phyloP scores from a whole-genome alignment of 1,140 invertebrate genomes.

The Carposina sasakii region DNA sequence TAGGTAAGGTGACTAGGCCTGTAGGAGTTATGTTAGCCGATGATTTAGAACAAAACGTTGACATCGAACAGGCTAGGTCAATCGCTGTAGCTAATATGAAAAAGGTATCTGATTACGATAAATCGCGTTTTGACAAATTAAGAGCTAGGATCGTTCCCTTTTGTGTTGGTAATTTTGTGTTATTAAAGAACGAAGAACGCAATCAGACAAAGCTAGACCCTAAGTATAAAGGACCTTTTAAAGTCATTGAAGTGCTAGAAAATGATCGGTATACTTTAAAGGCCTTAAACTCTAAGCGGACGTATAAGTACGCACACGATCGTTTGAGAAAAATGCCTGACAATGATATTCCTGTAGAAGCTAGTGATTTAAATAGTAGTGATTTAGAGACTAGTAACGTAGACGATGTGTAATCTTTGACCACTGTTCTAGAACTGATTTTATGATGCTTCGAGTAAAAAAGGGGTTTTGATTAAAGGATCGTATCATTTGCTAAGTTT shows the following conservation, averaged over 20 bases:
- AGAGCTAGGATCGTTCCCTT: conserved; percentile 28
- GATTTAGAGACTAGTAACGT: too few relatives aligned
- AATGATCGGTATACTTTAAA: conserved; percentile 21
- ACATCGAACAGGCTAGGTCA: not conserved
- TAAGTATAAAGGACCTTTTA: conserved; percentile 30
- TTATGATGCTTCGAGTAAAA: too few relatives aligned
- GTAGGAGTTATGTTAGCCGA: conserved; percentile 18
- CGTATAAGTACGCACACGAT: conserved; percentile 26
- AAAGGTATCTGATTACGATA: conserved; percentile 14
- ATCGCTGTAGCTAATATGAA: not conserved
- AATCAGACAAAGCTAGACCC: conserved; percentile 31
- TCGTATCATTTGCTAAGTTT: too few relatives aligned
- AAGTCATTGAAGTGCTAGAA: conserved; percentile 17
- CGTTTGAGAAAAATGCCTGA: conserved; percentile 14
- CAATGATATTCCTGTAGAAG: not conserved
- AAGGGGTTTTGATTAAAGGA: too few relatives aligned
- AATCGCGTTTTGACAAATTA: conserved; percentile 27
- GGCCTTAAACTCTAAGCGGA: conserved; percentile 1
- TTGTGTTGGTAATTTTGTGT: conserved; percentile 28
- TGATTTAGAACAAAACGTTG: conserved; percentile 4
- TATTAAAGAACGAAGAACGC: conserved; percentile 27
- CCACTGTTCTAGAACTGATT: too few relatives aligned
- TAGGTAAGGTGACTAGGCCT: conserved; percentile 34
- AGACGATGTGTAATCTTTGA: too few relatives aligned
- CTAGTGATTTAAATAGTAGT: too few relatives aligned